Evolutionary conservation across 1,140 invertebrate species (phyloP), one percentile per base, ranked within the genome.

Genomic region (Bradysia coprophila): DNA sequence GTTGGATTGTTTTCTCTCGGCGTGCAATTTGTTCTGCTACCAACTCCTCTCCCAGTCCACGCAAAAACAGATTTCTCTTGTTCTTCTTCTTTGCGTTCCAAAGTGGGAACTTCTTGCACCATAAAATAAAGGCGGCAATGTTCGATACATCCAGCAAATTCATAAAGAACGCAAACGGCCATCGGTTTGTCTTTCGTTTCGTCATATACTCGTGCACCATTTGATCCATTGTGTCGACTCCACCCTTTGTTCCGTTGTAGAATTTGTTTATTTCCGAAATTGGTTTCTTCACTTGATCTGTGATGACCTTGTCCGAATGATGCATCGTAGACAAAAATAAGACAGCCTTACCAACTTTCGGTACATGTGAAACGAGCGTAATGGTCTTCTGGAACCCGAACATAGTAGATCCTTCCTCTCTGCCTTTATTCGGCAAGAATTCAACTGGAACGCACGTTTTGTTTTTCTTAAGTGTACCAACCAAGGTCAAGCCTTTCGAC

Each of bases 381-480:
- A 49, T 8, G 20, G 54, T 46, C 47, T 48, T 46, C 4, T 23
- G 40, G 43, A 54, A 52, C 4, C 45, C 51, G 48, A 56, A 55
- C 20, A 21, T n/a, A 23, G 36, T 36, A 8, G 10, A 40, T 20
- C 18, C 9, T 20, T 19, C 21, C 21, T 9, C 10, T 21, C 21
- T 15, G 8, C 9, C 21, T 40, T 8, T 20, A 19, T 40, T 40
- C 21, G 11, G 38, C 21, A 40, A 11, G 10, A 11, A 40, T 11
- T 19, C 10, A 8, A 8, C 13, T 28, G 24, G 24, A 13, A 28
- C 24, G 24, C 24, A n/a, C 10, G 20, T 15, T 45, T 62, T 63
- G 38, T 52, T 55, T 45, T 57, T 41, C 61, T 62, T 41, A 58
- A 41, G 23, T 34, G 56, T 51, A 22, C 50, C 54, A 42, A 55